phyloP scores from a whole-genome alignment of 2,888 invertebrate species.

The Aspidiotus destructor region DNA sequence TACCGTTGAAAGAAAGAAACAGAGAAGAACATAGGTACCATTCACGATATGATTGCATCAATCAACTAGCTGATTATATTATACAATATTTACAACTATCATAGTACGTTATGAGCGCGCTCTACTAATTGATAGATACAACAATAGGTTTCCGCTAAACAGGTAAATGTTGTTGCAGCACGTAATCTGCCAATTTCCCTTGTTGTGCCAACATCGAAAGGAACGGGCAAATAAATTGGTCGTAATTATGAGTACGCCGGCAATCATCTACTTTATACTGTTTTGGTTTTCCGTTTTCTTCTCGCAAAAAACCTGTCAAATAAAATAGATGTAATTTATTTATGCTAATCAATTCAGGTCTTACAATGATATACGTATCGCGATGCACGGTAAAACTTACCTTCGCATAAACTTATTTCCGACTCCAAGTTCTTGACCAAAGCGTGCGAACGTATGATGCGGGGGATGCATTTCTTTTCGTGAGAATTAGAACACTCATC shows the following conservation, averaged over 20 bases:
- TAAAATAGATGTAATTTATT: background rate
- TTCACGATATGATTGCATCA: too few relatives aligned
- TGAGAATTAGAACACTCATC: constrained; percentile 41
- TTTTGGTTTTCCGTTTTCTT: constrained; percentile 87
- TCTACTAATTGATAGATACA: too few relatives aligned
- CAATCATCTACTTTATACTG: constrained; percentile 91
- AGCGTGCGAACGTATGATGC: constrained; percentile 67
- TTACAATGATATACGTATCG: background rate
- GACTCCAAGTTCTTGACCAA: constrained; percentile 74
- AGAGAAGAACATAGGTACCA: too few relatives aligned
- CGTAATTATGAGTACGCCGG: constrained; percentile 91
- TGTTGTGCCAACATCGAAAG: constrained; percentile 91
- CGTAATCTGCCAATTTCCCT: constrained; percentile 73
- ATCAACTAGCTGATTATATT: too few relatives aligned
- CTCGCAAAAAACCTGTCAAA: constrained; percentile 50
- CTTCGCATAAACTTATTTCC: constrained; percentile 78
- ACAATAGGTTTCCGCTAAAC: constrained; percentile 19
- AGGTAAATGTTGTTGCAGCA: constrained; percentile 74
- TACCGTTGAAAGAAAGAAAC: too few relatives aligned
- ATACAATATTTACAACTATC: too few relatives aligned
- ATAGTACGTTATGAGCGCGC: too few relatives aligned
- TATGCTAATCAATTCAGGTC: background rate
- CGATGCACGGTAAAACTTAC: constrained; percentile 44
- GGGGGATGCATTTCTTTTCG: constrained; percentile 45
- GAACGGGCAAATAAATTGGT: constrained; percentile 93